Conservation (phyloP, 2,888 invertebrate species). For the Eugnorisma glareosa region DNA sequence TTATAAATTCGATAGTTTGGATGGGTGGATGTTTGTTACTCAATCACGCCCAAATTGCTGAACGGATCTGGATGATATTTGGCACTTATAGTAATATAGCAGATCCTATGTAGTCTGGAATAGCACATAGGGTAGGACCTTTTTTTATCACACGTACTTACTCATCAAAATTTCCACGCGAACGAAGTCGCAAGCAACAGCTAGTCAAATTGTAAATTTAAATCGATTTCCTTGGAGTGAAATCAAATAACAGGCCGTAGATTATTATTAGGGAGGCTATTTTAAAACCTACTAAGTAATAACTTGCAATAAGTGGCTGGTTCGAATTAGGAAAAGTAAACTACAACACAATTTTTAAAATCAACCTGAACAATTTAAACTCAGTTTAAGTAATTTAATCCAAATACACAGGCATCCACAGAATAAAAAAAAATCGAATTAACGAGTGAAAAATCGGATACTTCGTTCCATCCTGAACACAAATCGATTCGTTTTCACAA, state of each 20-base stretch:
- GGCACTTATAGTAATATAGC: background rate
- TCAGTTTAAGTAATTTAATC: slow-evolving; percentile 40
- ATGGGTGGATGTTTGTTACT: background rate
- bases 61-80: background rate
- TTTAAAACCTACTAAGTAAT: background rate
- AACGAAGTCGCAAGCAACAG: no score
- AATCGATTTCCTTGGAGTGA: background rate
- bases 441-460: slow-evolving; percentile 64
- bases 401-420: slow-evolving; percentile 31
- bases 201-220: background rate
- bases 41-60: background rate
- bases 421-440: slow-evolving; percentile 41
- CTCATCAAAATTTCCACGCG: no score
- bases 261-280: background rate
- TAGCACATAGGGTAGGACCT: no score
- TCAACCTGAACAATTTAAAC: slow-evolving; percentile 10
- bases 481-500: slow-evolving; percentile 72
- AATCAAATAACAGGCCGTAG: background rate
- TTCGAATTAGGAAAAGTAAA: background rate
- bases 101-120: no score
- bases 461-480: slow-evolving; percentile 67
- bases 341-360: slow-evolving; percentile 7
- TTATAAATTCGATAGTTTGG: background rate
- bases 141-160: no score
- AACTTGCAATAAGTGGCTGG: background rate